Conservation (phyloP, 2,113 vertebrate species). For the Dissostichus mawsoni region DNA sequence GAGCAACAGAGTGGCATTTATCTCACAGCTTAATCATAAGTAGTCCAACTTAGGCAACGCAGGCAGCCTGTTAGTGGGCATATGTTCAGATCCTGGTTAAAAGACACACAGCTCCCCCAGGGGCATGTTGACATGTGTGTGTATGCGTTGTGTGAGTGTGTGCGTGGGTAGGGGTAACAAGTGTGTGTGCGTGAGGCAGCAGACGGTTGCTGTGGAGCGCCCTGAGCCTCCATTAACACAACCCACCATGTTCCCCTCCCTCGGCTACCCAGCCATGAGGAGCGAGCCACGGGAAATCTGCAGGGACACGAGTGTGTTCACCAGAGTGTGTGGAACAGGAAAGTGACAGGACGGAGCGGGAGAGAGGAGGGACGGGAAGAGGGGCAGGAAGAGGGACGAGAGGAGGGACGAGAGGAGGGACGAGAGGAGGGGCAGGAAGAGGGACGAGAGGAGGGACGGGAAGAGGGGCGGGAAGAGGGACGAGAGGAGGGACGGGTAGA, state of each 20-base stretch:
- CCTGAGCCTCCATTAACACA: constrained; percentile 66
- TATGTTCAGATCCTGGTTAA: constrained; percentile 77
- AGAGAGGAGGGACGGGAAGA: not conserved
- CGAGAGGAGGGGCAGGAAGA: constrained; percentile 5
- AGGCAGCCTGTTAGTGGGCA: constrained; percentile 68
- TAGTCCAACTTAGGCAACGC: constrained; percentile 69
- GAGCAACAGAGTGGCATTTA: constrained; percentile 63
- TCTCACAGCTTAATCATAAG: constrained; percentile 78
- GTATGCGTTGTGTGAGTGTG: constrained; percentile 25
- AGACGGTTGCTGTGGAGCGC: constrained; percentile 59
- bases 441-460: not conserved
- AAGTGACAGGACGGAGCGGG: constrained; percentile 29
- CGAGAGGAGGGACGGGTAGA: no score
- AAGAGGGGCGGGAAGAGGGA: no score
- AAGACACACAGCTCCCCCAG: constrained; percentile 62
- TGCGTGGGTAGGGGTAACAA: constrained; percentile 49
- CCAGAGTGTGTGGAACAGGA: constrained; percentile 41
- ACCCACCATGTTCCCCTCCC: constrained; percentile 57
- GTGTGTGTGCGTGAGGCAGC: constrained; percentile 56
- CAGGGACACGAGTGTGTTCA: constrained; percentile 49
- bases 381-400: not conserved
- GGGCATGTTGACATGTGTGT: constrained; percentile 38
- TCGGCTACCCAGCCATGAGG: constrained; percentile 42
- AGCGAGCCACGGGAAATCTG: constrained; percentile 55
- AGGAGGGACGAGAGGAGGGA: constrained; percentile 30